A percentile compares a stretch with the other conserved stretches of the same genome.
These are phyloP conservation scores for Barnardius zonarius DNA, from an alignment of 2,113 vertebrate genomes.

Conservation along the genomic window DNA sequence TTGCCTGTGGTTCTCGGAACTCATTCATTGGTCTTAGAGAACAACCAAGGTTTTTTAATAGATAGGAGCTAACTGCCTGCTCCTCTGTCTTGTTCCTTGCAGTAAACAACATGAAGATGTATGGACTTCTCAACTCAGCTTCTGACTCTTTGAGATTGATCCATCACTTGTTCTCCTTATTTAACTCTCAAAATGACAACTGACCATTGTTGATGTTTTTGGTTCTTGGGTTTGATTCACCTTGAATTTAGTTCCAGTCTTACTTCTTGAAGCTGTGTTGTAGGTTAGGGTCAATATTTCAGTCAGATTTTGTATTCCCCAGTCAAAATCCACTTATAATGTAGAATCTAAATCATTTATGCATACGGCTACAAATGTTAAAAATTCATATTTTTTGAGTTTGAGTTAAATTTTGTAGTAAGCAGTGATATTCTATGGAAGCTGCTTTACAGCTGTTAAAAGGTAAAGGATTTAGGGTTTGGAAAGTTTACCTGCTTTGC, in stretches of 20 bases:
- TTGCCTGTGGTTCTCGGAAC: not conserved
- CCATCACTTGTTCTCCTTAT: not conserved
- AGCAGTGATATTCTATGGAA: not conserved
- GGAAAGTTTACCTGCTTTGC: not conserved
- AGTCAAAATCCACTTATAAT: not conserved
- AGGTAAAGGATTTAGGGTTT: not conserved
- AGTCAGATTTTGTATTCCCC: not conserved
- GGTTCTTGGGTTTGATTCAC: not conserved
- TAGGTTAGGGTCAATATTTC: not conserved
- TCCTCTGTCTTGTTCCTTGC: not conserved
- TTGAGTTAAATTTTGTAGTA: not conserved
- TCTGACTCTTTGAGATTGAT: not conserved
- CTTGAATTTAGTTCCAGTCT: not conserved
- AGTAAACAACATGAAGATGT: not conserved
- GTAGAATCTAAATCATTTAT: not conserved
- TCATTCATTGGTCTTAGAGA: accelerated
- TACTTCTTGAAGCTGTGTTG: not conserved
- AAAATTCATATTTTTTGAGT: not conserved
- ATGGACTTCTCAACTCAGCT: not conserved
- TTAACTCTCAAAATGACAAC: not conserved
- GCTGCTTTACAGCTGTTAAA: not conserved
- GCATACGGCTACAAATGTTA: not conserved
- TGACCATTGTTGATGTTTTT: not conserved
- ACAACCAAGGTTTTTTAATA: accelerated
- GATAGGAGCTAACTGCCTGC: not conserved